phyloP scores from a whole-genome alignment of 2,113 vertebrate species.

The Calonectris borealis region DNA sequence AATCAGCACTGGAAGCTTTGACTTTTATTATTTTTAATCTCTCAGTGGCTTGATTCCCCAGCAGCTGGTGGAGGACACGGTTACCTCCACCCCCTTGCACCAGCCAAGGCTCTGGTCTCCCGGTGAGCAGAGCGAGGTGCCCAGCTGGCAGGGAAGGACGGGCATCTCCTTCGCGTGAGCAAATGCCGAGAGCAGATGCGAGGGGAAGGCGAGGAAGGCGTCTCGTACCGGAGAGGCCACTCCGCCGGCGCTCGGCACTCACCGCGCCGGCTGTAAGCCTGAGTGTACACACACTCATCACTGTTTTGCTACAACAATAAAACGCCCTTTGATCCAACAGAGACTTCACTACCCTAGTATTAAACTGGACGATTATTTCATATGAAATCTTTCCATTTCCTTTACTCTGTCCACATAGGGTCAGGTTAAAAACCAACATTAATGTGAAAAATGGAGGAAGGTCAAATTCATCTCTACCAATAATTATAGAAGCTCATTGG shows the following conservation, averaged over 20 bases:
- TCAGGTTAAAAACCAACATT: not conserved
- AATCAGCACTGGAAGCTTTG: not conserved
- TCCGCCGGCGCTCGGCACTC: not conserved
- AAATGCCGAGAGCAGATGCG: fast-evolving
- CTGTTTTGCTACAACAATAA: fast-evolving
- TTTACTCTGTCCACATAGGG: not conserved
- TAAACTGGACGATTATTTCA: not conserved
- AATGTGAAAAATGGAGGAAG: not conserved
- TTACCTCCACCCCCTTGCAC: not conserved
- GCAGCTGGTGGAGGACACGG: not conserved
- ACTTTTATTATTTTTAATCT: not conserved
- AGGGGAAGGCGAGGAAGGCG: not conserved
- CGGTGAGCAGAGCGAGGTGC: fast-evolving
- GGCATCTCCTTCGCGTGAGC: not conserved
- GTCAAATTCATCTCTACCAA: not conserved
- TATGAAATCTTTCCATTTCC: not conserved
- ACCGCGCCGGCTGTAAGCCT: not conserved
- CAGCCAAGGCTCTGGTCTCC: not conserved
- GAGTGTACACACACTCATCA: fast-evolving
- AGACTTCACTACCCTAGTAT: not conserved
- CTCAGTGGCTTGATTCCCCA: not conserved
- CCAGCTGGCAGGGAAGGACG: not conserved
- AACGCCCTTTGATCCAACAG: not conserved
- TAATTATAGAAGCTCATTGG: not conserved
- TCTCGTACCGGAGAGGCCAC: not conserved